Conservation (phyloP, 2,888 invertebrate genomes). For the Drosophila paracracens region DNA sequence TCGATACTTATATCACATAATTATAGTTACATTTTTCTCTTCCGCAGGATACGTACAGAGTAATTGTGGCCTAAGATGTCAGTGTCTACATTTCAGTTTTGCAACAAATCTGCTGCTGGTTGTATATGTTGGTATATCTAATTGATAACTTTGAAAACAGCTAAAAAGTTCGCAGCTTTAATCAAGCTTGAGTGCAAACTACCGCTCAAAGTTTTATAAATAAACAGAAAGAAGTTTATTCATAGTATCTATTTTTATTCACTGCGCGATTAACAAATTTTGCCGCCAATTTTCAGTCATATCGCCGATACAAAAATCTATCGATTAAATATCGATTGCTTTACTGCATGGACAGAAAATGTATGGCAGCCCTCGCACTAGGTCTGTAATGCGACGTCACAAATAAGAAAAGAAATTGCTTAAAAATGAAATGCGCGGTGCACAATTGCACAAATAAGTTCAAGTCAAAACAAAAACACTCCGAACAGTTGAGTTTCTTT, state of each 20-base stretch:
- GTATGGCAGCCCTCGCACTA: slow-evolving; percentile 26
- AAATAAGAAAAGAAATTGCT: slow-evolving; percentile 36
- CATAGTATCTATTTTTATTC: not conserved
- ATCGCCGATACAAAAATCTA: not conserved
- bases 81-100: not conserved
- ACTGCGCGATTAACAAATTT: not conserved
- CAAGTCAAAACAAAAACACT: slow-evolving; percentile 48
- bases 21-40: not conserved
- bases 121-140: too few species aligned
- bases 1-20: not conserved
- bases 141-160: slow-evolving; percentile 17
- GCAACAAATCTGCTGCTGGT: not conserved
- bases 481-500: slow-evolving; percentile 54
- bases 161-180: slow-evolving; percentile 55
- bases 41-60: rapidly evolving
- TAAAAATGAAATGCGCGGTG: slow-evolving; percentile 65
- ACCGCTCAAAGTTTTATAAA: slow-evolving; percentile 43
- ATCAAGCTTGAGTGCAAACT: slow-evolving; percentile 46
- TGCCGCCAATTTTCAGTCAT: not conserved
- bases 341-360: not conserved
- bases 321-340: slow-evolving; percentile 27
- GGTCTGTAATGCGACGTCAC: slow-evolving; percentile 43
- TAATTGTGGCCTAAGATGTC: not conserved
- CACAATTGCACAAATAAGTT: slow-evolving; percentile 57
- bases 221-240: slow-evolving; percentile 6